Conservation (phyloP, 2,888 invertebrate genomes). For the Heteromyza rotundicornis region DNA sequence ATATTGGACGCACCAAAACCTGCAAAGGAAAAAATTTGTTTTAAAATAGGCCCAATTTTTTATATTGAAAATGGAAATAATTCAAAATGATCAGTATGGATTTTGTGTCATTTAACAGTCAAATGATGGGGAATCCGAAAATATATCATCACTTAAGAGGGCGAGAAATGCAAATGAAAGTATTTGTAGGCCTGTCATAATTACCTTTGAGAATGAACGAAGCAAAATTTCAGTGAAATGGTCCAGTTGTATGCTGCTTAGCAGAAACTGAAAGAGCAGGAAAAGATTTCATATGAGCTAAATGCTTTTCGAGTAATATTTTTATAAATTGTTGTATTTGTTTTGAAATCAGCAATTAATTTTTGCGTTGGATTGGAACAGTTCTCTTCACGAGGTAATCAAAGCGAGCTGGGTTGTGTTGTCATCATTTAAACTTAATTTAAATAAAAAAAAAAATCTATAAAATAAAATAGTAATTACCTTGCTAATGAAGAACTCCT, state of each 20-base stretch:
- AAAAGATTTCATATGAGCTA: no score
- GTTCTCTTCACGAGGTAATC: conserved; percentile 47
- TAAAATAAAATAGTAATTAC: no score
- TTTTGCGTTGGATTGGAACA: conserved; percentile 41
- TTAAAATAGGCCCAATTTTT: no score
- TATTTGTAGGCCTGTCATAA: no score
- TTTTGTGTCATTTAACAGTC: conserved; percentile 39
- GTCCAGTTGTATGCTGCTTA: no score
- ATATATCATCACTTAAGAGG: conserved; percentile 31
- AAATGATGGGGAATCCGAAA: conserved; percentile 44
- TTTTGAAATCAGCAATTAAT: conserved; percentile 24
- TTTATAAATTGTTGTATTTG: background rate
- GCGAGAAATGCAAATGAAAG: no score
- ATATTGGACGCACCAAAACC: no score
- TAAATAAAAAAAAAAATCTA: background rate
- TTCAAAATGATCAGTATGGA: conserved; percentile 29
- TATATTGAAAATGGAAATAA: background rate
- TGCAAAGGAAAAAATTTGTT: background rate
- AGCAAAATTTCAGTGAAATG: no score
- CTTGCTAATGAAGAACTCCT: no score
- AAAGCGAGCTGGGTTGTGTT: conserved; percentile 51
- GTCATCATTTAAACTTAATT: conserved; percentile 31
- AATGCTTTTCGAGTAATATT: no score
- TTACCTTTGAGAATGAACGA: no score
- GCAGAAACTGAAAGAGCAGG: no score